Conservation (phyloP, 2,113 vertebrate species). For the Pseudolaguvia tuberculata region DNA sequence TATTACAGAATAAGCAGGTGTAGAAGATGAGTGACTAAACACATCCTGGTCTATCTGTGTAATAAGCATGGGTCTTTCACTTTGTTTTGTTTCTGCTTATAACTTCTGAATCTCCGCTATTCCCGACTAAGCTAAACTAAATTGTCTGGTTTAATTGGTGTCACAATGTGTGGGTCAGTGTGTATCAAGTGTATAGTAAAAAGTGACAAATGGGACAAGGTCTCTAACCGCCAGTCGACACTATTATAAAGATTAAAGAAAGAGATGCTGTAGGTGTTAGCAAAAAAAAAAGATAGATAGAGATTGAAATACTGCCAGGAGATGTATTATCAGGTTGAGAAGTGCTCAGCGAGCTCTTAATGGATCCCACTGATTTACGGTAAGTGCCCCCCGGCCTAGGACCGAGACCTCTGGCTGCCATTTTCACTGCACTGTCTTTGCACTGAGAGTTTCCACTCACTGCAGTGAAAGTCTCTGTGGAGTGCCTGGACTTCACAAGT, state of each 20-base stretch:
- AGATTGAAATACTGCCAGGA: conserved; percentile 51
- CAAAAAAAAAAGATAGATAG: conserved; percentile 24
- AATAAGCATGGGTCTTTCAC: not conserved
- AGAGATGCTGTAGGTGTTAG: conserved; percentile 56
- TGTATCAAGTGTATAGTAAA: conserved; percentile 61
- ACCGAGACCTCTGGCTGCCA: conserved; percentile 28
- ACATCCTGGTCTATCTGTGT: not conserved
- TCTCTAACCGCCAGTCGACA: conserved; percentile 55
- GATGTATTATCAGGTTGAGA: conserved; percentile 46
- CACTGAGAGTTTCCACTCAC: not conserved
- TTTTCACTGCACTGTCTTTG: conserved; percentile 4
- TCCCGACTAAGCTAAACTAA: conserved; percentile 65
- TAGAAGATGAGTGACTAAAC: not conserved
- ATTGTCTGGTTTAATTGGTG: conserved; percentile 70
- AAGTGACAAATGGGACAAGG: conserved; percentile 60
- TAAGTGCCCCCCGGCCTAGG: conserved; percentile 19
- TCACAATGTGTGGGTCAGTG: conserved; percentile 63
- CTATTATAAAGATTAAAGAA: conserved; percentile 61
- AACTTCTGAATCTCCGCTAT: conserved; percentile 3
- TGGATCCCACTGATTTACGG: conserved; percentile 38
- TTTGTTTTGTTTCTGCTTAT: no score
- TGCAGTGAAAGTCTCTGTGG: not conserved
- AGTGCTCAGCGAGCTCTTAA: conserved; percentile 37
- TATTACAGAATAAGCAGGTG: no score
- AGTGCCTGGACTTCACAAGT: conserved; percentile 12